Percentiles rank a stretch among this genome's conserved stretches.
phyloP scores from a whole-genome alignment of 2,797 vertebrate species.

The Mus spretus region DNA sequence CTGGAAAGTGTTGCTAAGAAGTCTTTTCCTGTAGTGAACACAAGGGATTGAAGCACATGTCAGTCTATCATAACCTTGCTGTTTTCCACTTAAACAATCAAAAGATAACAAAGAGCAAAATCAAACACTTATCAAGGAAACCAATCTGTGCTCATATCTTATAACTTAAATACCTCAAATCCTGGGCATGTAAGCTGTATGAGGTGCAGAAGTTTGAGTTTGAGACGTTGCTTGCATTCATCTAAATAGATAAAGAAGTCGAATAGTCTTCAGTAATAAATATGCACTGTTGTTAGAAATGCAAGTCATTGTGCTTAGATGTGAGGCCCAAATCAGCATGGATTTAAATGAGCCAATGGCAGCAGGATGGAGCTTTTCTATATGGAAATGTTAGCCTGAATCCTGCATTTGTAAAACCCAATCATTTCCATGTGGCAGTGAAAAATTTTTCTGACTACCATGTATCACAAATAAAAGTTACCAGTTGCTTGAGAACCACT shows the following conservation, averaged over 20 bases:
- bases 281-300: not conserved
- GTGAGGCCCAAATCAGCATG: not conserved
- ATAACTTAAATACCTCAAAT: not conserved
- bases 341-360: not conserved
- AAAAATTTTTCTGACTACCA: not conserved
- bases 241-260: not conserved
- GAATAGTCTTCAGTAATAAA: not conserved
- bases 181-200: not conserved
- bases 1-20: not conserved
- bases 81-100: not conserved
- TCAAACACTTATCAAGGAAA: not conserved
- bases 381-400: not conserved
- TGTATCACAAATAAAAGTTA: constrained; percentile 5
- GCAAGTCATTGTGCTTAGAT: not conserved
- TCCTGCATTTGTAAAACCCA: not conserved
- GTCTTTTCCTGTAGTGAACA: not conserved
- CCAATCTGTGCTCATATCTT: constrained; percentile 9
- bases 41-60: not conserved
- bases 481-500: not conserved
- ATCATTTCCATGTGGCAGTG: not conserved
- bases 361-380: not conserved
- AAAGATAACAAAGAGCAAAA: not conserved
- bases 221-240: not conserved
- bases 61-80: not conserved
- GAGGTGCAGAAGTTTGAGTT: not conserved